Evolutionary conservation across 2,888 invertebrate genomes (phyloP).

Genomic region (Erynnis tages): DNA sequence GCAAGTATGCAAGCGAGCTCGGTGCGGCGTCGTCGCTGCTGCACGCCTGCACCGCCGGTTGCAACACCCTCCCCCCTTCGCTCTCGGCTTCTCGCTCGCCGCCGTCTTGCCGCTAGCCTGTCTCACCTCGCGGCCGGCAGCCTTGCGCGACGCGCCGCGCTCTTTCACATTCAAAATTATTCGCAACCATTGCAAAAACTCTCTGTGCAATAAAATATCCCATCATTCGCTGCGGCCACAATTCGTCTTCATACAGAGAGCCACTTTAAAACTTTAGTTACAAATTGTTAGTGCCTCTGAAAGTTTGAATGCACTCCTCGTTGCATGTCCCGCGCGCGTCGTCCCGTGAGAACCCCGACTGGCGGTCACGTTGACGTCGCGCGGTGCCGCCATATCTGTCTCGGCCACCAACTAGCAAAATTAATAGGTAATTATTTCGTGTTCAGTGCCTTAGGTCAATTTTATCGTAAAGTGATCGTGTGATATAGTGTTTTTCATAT

Average conservation of each 20-base stretch:
- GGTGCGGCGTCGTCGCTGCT: conserved; percentile 79
- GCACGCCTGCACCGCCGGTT: conserved; percentile 81
- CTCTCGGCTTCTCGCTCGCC: conserved; percentile 79
- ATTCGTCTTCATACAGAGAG: conserved; percentile 68
- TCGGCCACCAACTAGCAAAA: conserved; percentile 83
- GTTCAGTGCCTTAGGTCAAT: conserved; percentile 67
- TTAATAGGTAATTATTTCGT: conserved; percentile 82
- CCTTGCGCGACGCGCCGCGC: conserved; percentile 82
- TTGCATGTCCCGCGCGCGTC: conserved; percentile 89
- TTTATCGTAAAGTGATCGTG: conserved; percentile 64
- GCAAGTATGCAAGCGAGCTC: conserved; percentile 81
- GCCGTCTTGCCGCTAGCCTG: conserved; percentile 81
- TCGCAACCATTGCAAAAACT: conserved; percentile 80
- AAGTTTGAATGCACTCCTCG: conserved; percentile 83
- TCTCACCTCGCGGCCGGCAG: conserved; percentile 82
- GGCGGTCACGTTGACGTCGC: conserved; percentile 86
- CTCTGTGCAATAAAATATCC: conserved; percentile 78
- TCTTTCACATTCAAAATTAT: conserved; percentile 81
- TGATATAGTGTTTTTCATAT: conserved; percentile 62
- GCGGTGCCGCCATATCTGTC: conserved; percentile 86
- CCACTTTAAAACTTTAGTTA: conserved; percentile 56
- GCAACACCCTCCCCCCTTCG: conserved; percentile 81
- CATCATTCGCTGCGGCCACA: conserved; percentile 64
- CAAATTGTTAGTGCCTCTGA: conserved; percentile 67
- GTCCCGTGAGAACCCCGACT: conserved; percentile 87